Conservation (phyloP, 1,140 invertebrate species). For the Gryllus bimaculatus region DNA sequence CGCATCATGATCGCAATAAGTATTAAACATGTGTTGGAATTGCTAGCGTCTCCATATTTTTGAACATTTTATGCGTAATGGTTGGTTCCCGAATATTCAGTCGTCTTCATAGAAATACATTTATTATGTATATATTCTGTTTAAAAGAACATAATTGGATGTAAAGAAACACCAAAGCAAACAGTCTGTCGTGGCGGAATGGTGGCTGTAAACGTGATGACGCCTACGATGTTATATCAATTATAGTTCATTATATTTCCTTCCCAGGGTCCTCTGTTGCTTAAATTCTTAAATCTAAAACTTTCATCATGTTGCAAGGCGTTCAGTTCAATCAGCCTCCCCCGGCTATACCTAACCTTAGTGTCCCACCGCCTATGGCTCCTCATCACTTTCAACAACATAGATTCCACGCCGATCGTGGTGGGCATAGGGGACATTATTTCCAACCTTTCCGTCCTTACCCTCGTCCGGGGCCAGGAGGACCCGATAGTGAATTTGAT, state of each 20-base stretch:
- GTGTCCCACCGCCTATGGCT: slow-evolving; percentile 37
- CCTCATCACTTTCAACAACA: slow-evolving; percentile 33
- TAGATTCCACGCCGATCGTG: slow-evolving; percentile 33
- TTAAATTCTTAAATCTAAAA: background rate
- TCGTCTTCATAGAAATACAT: background rate
- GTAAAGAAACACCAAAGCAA: no score
- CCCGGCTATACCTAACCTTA: slow-evolving; percentile 38
- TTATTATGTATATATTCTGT: background rate
- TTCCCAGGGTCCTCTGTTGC: background rate
- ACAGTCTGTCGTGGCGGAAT: background rate
- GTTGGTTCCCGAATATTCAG: background rate
- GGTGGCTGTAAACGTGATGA: background rate
- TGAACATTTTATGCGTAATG: background rate
- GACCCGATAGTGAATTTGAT: slow-evolving; percentile 74
- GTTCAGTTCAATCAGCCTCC: slow-evolving; percentile 36
- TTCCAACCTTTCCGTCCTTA: slow-evolving; percentile 41
- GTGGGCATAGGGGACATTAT: slow-evolving; percentile 34
- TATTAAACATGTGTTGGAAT: background rate
- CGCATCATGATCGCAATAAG: background rate
- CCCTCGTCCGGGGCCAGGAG: slow-evolving; percentile 32
- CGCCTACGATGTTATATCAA: background rate
- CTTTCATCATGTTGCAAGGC: slow-evolving; percentile 31
- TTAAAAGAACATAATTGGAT: no score
- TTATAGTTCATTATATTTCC: background rate
- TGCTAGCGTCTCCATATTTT: background rate